Evolutionary conservation across 2,113 vertebrate species (phyloP).

Genomic region (Eira barbara): DNA sequence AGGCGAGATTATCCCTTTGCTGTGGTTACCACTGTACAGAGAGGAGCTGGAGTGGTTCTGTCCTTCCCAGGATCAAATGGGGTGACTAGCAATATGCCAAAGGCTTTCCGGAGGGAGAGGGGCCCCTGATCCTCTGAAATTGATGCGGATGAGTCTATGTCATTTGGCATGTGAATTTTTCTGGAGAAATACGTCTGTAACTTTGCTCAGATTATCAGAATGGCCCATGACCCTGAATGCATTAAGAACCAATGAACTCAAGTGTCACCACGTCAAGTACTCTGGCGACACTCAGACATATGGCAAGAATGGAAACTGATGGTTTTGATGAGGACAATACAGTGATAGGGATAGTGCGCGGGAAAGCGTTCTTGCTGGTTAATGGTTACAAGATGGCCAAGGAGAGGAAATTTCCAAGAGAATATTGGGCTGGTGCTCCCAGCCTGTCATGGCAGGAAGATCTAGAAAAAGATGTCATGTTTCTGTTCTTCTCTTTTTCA

Average conservation of each 20-base stretch:
- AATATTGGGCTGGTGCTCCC: background rate
- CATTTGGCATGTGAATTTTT: background rate
- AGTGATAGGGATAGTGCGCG: background rate
- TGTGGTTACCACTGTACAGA: slow-evolving; percentile 49
- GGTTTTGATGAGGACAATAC: slow-evolving; percentile 52
- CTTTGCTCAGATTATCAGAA: background rate
- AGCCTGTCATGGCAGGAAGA: background rate
- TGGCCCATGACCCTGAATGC: background rate
- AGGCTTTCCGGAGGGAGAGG: background rate
- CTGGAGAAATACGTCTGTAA: background rate
- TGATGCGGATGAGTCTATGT: background rate
- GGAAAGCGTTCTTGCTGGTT: background rate
- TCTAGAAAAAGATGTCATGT: background rate
- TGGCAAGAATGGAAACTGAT: slow-evolving; percentile 63
- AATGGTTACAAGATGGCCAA: background rate
- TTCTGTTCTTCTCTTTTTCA: background rate
- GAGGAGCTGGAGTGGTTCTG: slow-evolving; percentile 32
- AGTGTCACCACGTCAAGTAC: slow-evolving; percentile 63
- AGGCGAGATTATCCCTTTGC: slow-evolving; percentile 58
- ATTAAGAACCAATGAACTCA: background rate
- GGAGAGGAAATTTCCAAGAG: background rate
- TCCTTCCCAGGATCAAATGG: slow-evolving; percentile 52
- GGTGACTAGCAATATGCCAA: slow-evolving; percentile 21
- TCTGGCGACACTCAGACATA: slow-evolving; percentile 40
- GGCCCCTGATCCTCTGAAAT: background rate